A percentile compares a stretch with the other conserved stretches of the same genome.
Conservation (phyloP, 2,797 vertebrate species). For the Taenioides sp. region DNA sequence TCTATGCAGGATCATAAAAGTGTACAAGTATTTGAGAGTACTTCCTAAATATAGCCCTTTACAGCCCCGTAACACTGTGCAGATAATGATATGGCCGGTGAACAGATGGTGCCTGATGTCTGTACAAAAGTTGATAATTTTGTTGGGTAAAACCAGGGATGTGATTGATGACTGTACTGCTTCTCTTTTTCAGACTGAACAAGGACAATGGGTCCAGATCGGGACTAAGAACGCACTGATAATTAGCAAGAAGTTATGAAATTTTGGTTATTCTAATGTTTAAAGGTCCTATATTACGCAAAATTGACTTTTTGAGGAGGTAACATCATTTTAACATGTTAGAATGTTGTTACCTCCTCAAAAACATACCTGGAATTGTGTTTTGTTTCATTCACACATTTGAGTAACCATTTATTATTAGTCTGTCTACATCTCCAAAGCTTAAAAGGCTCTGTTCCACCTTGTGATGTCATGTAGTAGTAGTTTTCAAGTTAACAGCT, state of each 20-base stretch:
- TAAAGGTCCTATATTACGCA: background rate
- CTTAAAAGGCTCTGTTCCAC: too few species aligned
- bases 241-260: background rate
- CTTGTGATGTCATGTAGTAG: too few species aligned
- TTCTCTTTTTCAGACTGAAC: conserved; percentile 44
- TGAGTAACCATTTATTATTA: too few species aligned
- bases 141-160: conserved; percentile 44
- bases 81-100: conserved; percentile 67
- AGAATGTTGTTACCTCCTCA: too few species aligned
- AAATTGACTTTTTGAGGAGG: too few species aligned
- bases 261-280: background rate
- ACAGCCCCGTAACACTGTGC: conserved; percentile 60
- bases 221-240: too few species aligned
- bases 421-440: too few species aligned
- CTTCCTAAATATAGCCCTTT: conserved; percentile 71
- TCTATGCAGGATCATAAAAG: conserved; percentile 53
- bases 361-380: too few species aligned
- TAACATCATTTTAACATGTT: too few species aligned
- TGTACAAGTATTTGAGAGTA: conserved; percentile 50
- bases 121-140: conserved; percentile 38
- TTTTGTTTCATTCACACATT: too few species aligned
- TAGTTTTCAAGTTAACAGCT: too few species aligned
- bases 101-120: conserved; percentile 65
- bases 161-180: conserved; percentile 61
- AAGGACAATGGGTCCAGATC: background rate